phyloP scores from a whole-genome alignment of 2,113 vertebrate genomes.

The Hipposideros armiger region DNA sequence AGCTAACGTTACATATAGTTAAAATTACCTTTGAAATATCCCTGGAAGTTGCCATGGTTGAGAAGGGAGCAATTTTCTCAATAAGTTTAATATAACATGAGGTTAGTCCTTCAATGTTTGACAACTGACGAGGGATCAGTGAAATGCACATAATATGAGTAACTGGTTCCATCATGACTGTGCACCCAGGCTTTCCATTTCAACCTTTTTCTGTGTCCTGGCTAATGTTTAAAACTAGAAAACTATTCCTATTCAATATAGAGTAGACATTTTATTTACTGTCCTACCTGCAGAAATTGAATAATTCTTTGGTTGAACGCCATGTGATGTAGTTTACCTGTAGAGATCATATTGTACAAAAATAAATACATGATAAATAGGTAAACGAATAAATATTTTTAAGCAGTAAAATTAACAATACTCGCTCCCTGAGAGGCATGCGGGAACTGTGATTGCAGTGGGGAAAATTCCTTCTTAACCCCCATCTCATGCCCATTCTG shows the following conservation, averaged over 20 bases:
- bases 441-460: background rate
- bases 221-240: conserved; percentile 92
- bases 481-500: background rate
- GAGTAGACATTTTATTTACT: conserved; percentile 92
- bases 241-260: conserved; percentile 93
- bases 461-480: background rate
- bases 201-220: conserved; percentile 92
- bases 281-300: conserved; percentile 91
- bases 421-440: background rate
- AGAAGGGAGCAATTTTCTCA: background rate
- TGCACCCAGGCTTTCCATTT: conserved; percentile 94
- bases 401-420: background rate
- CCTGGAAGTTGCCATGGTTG: background rate
- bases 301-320: background rate
- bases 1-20: background rate
- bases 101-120: background rate
- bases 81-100: background rate
- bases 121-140: conserved; percentile 92
- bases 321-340: background rate
- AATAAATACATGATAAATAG: background rate
- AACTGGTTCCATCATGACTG: conserved; percentile 92
- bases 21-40: conserved; percentile 15
- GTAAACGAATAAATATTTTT: background rate
- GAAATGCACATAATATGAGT: conserved; percentile 86
- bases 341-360: background rate